These are phyloP conservation scores for Patella pellucida DNA, from an alignment of 2,888 invertebrate genomes.

Conservation along the genomic window DNA sequence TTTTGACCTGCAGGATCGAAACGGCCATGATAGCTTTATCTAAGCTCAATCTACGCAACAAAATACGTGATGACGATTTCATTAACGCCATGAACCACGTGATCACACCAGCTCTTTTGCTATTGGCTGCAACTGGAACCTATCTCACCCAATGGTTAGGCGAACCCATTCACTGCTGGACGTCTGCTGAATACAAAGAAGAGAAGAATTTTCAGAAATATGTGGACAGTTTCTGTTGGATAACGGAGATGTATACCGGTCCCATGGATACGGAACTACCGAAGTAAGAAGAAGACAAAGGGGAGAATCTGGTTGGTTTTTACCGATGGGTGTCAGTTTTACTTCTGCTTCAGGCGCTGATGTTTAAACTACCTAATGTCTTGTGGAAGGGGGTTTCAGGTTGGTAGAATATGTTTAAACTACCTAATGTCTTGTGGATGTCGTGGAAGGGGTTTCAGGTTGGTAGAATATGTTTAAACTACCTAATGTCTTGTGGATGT, in stretches of 20 bases:
- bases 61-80: conserved; percentile 1
- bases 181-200: not conserved
- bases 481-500: too few relatives aligned
- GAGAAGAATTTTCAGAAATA: not conserved
- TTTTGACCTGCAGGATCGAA: not conserved
- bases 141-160: not conserved
- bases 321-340: conserved; percentile 3
- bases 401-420: too few relatives aligned
- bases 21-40: not conserved
- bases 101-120: not conserved
- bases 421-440: too few relatives aligned
- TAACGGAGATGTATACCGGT: not conserved
- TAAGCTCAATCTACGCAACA: not conserved
- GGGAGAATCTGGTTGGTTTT: not conserved
- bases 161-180: conserved; percentile 3
- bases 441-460: too few relatives aligned
- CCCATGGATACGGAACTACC: not conserved
- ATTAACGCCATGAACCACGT: not conserved
- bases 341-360: not conserved
- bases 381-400: not conserved
- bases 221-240: conserved; percentile 1
- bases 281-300: not conserved
- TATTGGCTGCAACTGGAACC: not conserved
- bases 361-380: not conserved
- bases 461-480: too few relatives aligned